These are phyloP conservation scores for Eubasilissa splendida DNA, from an alignment of 2,888 invertebrate species.

Conservation along the genomic window DNA sequence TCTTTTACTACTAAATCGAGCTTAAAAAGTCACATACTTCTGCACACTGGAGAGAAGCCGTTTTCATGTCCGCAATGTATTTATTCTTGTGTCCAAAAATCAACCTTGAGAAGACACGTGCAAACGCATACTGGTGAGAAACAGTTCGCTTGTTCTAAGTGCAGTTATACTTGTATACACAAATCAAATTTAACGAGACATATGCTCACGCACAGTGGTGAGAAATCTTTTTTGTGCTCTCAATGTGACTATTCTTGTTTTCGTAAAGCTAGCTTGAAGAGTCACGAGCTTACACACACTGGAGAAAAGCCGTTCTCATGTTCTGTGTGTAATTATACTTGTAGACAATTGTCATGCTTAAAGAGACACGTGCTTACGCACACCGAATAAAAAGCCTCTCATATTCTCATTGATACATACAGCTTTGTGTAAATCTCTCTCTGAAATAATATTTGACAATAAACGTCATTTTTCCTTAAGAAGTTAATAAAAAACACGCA, in stretches of 20 bases:
- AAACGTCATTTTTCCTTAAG: too few species aligned
- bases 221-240: not conserved
- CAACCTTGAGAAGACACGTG: not conserved
- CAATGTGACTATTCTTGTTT: not conserved
- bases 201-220: constrained; percentile 2
- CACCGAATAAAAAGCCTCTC: too few species aligned
- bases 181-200: constrained; percentile 6
- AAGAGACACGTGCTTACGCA: not conserved
- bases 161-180: not conserved
- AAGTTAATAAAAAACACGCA: too few species aligned
- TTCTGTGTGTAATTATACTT: not conserved
- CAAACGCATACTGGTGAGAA: constrained; percentile 7
- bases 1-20: not conserved
- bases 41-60: constrained; percentile 17
- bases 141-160: not conserved
- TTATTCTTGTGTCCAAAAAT: constrained; percentile 10
- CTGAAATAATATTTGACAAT: too few species aligned
- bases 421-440: too few species aligned
- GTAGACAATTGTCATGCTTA: not conserved
- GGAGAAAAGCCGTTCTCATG: constrained; percentile 6
- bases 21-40: constrained; percentile 3
- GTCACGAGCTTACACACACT: constrained; percentile 8
- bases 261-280: not conserved
- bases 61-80: constrained; percentile 18
- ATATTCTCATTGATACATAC: too few species aligned